These are phyloP conservation scores for Pardalotus punctatus DNA, from an alignment of 2,113 vertebrate species.

Conservation along the genomic window DNA sequence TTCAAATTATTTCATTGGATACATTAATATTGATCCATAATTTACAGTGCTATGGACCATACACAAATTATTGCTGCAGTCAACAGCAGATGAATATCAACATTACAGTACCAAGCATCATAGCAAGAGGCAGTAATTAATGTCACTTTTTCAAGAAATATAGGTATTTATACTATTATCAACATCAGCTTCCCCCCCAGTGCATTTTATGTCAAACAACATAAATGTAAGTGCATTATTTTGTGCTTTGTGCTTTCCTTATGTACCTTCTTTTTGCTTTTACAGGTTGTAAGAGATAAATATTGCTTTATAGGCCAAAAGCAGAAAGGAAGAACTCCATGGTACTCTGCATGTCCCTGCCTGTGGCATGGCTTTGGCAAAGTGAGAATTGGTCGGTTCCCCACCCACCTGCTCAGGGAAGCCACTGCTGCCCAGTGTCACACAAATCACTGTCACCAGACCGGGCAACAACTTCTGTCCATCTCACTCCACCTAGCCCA, in stretches of 20 bases:
- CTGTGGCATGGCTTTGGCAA: conserved; percentile 71
- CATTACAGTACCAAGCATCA: conserved; percentile 85
- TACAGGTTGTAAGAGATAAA: conserved; percentile 68
- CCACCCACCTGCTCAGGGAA: conserved; percentile 51
- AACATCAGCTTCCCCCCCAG: conserved; percentile 76
- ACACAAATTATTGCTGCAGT: conserved; percentile 79
- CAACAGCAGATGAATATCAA: conserved; percentile 81
- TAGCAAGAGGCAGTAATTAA: conserved; percentile 79
- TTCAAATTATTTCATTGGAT: conserved; percentile 79
- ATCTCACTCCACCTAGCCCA: not conserved
- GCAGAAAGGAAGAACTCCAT: conserved; percentile 68
- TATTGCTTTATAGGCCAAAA: conserved; percentile 81
- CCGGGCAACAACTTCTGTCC: not conserved
- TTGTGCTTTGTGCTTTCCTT: conserved; percentile 78
- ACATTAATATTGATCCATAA: conserved; percentile 82
- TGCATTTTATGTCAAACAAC: conserved; percentile 78
- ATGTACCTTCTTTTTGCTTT: conserved; percentile 69
- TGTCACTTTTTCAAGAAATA: conserved; percentile 77
- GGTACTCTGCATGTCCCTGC: conserved; percentile 65
- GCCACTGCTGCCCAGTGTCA: not conserved
- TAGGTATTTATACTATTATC: conserved; percentile 75
- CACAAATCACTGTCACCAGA: not conserved
- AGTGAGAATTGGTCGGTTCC: conserved; percentile 75
- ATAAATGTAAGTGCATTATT: conserved; percentile 79
- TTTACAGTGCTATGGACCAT: conserved; percentile 81